Evolutionary conservation across 2,113 vertebrate genomes (phyloP), one percentile per base, ranked within the genome.

Genomic region (Hippocampus comes): DNA sequence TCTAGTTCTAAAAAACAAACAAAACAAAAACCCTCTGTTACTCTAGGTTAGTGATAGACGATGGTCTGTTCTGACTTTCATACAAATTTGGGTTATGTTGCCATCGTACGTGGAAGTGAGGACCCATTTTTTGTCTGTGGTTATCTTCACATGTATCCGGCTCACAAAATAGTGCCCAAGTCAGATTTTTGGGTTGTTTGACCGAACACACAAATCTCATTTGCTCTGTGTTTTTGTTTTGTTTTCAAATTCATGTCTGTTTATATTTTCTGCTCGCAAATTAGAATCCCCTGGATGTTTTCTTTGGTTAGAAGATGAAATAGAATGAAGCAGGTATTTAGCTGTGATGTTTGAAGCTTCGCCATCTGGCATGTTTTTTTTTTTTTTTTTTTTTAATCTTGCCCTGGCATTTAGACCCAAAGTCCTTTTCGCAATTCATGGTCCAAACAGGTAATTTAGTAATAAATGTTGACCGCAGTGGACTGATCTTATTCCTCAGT

Each of bases 261-360:
- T 80, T 72, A 65, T 46, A 38, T 55, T 55, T 68, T 81, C 56
- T 81, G 69, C 72, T 82, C 84, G 25, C 25, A 82, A 87, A 90
- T 88, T 82, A 81, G 78, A 73, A 89, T 86, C 85, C 88, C 89
- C 70, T 81, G 85, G 74, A 78, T 84, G 84, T 84, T 90, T 80
- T 82, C 76, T 84, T 85, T 88, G 82, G 79, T 72, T 21, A 27
- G 60, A 64, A 78, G 67, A 57, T 71, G 81, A 78, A 78, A 84
- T 83, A 83, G 78, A 84, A 85, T 63, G 73, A 80, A 70, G 78
- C 81, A 78, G 79, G 79, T 82, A 87, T 71, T 74, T 84, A 84
- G 75, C 84, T 82, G 82, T 88, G 82, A 90, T 84, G 82, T 86
- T 85, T 84, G 88, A 91, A 87, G 87, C 83, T 82, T 78, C 78